Conservation (phyloP, 1,140 invertebrate species). For the Lordiphosa mommai region DNA sequence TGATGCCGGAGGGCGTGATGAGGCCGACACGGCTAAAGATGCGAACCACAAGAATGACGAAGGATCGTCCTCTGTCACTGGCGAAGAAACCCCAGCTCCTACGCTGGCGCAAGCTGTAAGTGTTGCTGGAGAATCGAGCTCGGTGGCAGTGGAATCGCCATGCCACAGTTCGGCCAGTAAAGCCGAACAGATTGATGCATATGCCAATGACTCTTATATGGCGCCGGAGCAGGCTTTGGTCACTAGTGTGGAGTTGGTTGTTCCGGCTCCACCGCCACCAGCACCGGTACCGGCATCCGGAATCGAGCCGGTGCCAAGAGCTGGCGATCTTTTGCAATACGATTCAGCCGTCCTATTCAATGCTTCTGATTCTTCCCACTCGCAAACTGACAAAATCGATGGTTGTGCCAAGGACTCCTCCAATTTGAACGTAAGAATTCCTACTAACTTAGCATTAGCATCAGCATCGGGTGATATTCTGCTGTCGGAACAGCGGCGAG, state of each 20-base stretch:
- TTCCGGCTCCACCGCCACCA: conserved; percentile 27
- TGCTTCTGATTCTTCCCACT: conserved; percentile 15
- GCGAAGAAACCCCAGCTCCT: background rate
- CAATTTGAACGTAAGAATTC: conserved; percentile 58
- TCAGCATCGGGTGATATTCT: conserved; percentile 58
- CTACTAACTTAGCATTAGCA: conserved; percentile 60
- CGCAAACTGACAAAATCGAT: conserved; percentile 53
- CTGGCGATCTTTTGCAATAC: conserved; percentile 8
- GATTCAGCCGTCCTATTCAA: conserved; percentile 18
- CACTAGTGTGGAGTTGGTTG: conserved; percentile 56
- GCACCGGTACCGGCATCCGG: background rate
- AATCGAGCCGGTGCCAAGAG: background rate
- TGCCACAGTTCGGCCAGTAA: background rate
- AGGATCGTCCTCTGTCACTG: conserved; percentile 1
- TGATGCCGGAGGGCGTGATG: background rate
- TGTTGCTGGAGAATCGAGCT: background rate
- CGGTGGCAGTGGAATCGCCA: background rate
- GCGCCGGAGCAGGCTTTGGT: conserved; percentile 62
- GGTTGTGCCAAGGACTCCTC: conserved; percentile 68
- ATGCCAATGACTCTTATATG: conserved; percentile 28
- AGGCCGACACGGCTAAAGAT: background rate
- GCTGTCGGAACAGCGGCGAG: conserved; percentile 30
- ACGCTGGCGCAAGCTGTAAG: background rate
- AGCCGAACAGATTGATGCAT: conserved; percentile 4
- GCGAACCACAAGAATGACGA: conserved; percentile 2